Evolutionary conservation across 92 coral and sea anemone genomes (phyloP).

Genomic region (Umimayanthus chanpuru): DNA sequence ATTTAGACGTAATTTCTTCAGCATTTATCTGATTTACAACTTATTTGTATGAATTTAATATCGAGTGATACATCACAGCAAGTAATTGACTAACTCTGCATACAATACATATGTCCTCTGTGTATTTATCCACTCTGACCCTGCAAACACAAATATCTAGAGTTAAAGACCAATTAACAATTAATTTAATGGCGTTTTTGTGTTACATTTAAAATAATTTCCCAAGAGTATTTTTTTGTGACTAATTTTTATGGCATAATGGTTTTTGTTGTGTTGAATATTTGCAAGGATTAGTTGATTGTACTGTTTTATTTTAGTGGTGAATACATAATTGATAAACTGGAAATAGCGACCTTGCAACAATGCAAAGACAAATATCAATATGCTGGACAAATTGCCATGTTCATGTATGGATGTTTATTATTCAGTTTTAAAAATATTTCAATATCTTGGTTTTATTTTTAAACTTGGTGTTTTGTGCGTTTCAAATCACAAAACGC

Average conservation of each 20-base stretch:
- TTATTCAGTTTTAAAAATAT: not conserved
- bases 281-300: not conserved
- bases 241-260: not conserved
- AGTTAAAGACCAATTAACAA: not conserved
- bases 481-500: too few species aligned
- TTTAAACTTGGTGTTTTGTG: too few species aligned
- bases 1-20: not conserved
- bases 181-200: not conserved
- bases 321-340: slow-evolving; percentile 22
- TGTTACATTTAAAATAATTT: not conserved
- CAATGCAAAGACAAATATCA: not conserved
- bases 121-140: not conserved
- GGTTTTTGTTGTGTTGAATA: not conserved
- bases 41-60: not conserved
- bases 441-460: not conserved
- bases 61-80: not conserved
- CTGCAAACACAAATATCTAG: not conserved
- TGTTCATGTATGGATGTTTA: not conserved
- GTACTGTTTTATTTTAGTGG: not conserved
- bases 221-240: not conserved
- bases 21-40: not conserved
- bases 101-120: not conserved
- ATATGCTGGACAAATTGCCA: not conserved
- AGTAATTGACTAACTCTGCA: not conserved
- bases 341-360: slow-evolving; percentile 8